These are phyloP conservation scores for Hypsibius dujardini DNA, from an alignment of 1,140 invertebrate species.

Conservation along the genomic window DNA sequence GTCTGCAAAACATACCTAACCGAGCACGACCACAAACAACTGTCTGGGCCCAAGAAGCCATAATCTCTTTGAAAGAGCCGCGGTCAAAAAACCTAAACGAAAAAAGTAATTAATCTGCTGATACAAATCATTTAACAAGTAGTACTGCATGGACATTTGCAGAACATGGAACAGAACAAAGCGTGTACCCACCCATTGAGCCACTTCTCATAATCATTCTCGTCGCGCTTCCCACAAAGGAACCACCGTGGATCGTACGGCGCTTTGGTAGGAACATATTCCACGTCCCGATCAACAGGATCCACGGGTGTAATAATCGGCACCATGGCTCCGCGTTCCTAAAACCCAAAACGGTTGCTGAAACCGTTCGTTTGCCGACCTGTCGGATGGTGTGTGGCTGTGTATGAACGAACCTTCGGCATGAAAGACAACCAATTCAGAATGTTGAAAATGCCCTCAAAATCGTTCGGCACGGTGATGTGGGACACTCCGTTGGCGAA, in stretches of 20 bases:
- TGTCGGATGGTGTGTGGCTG: too few relatives aligned
- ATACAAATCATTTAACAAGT: too few relatives aligned
- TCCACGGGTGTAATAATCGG: constrained; percentile 56
- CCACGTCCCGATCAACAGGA: constrained; percentile 64
- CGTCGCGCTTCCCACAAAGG: constrained; percentile 27
- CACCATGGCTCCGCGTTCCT: constrained; percentile 48
- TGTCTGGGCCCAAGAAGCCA: constrained; percentile 91
- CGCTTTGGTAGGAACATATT: constrained; percentile 67
- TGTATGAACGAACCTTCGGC: constrained; percentile 38
- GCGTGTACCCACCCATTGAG: constrained; percentile 15
- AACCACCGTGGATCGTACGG: constrained; percentile 86
- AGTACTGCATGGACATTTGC: too few relatives aligned
- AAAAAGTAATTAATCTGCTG: neutral
- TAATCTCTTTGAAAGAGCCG: constrained; percentile 67
- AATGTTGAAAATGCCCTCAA: constrained; percentile 77
- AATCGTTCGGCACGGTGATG: constrained; percentile 64
- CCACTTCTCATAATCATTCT: constrained; percentile 31
- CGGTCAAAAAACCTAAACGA: constrained; percentile 34
- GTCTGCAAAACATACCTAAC: too few relatives aligned
- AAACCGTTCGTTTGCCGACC: too few relatives aligned
- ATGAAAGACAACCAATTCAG: constrained; percentile 50
- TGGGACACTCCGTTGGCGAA: constrained; percentile 89
- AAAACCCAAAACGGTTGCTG: constrained; percentile 24
- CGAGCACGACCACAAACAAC: constrained; percentile 74
- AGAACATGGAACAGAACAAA: too few relatives aligned